phyloP scores from a whole-genome alignment of 2,113 vertebrate species.

The Semnornis frantzii region DNA sequence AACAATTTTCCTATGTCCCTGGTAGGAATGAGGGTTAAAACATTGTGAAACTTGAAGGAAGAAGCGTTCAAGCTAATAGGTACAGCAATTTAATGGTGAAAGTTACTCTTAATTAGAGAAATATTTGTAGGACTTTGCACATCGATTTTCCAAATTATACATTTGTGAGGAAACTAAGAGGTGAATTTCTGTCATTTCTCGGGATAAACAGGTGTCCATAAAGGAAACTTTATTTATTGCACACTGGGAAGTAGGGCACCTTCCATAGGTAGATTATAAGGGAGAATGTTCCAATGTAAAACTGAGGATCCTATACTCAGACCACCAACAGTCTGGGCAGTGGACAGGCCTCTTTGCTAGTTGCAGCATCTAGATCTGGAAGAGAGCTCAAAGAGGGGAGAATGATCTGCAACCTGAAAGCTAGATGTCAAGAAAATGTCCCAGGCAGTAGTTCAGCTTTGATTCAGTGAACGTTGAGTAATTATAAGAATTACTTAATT shows the following conservation, averaged over 20 bases:
- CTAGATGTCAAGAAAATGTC: not conserved
- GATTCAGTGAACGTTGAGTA: not conserved
- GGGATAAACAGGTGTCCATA: not conserved
- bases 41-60: not conserved
- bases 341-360: not conserved
- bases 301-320: not conserved
- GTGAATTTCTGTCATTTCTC: not conserved
- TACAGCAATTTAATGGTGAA: not conserved
- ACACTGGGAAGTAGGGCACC: rapidly evolving
- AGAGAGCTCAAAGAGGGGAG: not conserved
- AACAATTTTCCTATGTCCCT: not conserved
- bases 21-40: not conserved
- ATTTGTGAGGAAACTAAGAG: not conserved
- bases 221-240: not conserved
- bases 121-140: not conserved
- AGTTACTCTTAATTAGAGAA: not conserved
- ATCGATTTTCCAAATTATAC: not conserved
- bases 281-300: not conserved
- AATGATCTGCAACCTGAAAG: not conserved
- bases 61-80: not conserved
- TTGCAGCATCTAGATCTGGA: not conserved
- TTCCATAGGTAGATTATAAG: not conserved
- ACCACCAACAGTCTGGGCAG: not conserved
- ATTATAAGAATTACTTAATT: no score
- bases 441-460: not conserved